Evolutionary conservation across 2,888 invertebrate species (phyloP).

Genomic region (Chydorus sphaericus): DNA sequence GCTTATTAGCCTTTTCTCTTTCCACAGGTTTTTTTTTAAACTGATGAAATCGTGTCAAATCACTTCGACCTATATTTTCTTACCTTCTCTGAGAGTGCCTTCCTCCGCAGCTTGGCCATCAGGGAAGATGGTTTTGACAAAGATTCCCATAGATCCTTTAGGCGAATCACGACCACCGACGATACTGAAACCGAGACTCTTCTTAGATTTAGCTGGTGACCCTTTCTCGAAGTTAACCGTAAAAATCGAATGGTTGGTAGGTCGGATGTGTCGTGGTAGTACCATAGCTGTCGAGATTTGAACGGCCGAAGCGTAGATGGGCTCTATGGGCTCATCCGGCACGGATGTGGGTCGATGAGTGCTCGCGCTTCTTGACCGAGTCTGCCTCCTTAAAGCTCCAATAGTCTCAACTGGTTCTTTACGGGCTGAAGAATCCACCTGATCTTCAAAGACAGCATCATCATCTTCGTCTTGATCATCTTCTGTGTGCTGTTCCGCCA

Average conservation of each 20-base stretch:
- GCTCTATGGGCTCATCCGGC: neutral
- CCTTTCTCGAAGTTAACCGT: conserved; percentile 29
- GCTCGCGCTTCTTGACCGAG: neutral
- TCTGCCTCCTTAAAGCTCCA: conserved; percentile 1
- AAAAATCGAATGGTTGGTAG: conserved; percentile 20
- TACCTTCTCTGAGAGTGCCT: conserved; percentile 32
- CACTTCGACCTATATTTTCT: too few relatives aligned
- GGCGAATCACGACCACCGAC: conserved; percentile 34
- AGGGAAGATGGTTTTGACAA: conserved; percentile 32
- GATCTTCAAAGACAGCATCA: conserved; percentile 4
- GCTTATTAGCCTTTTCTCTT: neutral
- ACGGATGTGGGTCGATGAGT: neutral
- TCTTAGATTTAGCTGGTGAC: conserved; percentile 24
- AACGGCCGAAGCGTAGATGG: neutral
- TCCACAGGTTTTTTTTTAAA: neutral
- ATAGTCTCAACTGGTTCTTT: neutral
- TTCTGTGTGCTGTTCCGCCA: neutral
- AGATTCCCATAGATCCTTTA: conserved; percentile 32
- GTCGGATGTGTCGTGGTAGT: conserved; percentile 14
- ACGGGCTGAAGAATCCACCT: neutral
- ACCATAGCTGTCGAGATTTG: neutral
- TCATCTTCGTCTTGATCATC: neutral
- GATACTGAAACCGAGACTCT: conserved; percentile 35
- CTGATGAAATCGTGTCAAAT: too few relatives aligned
- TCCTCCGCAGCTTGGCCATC: conserved; percentile 32